Evolutionary conservation across 2,888 invertebrate species (phyloP).

Genomic region (Campopleginae sp.): DNA sequence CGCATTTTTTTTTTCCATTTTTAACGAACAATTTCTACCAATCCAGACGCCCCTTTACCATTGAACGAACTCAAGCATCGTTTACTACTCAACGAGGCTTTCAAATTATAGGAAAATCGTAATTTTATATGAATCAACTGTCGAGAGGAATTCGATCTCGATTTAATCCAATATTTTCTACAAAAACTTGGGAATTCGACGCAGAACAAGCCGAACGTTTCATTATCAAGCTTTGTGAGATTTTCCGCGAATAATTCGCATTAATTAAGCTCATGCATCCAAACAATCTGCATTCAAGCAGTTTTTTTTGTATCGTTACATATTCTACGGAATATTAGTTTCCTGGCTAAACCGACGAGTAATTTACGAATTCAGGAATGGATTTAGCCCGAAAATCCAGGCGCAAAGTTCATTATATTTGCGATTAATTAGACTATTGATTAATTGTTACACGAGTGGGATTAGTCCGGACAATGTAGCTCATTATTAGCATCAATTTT

Average conservation of each 20-base stretch:
- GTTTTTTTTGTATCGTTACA: neutral
- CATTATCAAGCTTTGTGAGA: neutral
- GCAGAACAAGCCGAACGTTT: neutral
- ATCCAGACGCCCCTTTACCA: neutral
- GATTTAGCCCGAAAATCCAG: neutral
- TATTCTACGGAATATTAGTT: slow-evolving; percentile 12
- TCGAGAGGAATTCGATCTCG: neutral
- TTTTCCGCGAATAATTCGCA: slow-evolving; percentile 1
- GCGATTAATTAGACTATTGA: neutral
- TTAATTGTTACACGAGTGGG: neutral
- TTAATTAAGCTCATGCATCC: slow-evolving; percentile 47
- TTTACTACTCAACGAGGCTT: neutral
- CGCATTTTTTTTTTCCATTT: neutral
- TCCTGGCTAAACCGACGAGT: neutral
- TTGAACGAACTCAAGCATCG: neutral
- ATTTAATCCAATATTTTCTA: neutral
- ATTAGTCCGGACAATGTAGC: neutral
- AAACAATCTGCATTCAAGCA: slow-evolving; percentile 1
- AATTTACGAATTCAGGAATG: slow-evolving; percentile 19
- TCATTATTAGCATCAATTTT: neutral
- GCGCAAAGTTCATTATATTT: neutral
- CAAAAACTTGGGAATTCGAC: neutral
- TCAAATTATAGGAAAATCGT: neutral
- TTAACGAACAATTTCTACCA: neutral
- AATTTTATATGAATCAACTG: neutral